Base-by-base conservation (phyloP, 2,797 vertebrate species). In the Apogon talboti region DNA sequence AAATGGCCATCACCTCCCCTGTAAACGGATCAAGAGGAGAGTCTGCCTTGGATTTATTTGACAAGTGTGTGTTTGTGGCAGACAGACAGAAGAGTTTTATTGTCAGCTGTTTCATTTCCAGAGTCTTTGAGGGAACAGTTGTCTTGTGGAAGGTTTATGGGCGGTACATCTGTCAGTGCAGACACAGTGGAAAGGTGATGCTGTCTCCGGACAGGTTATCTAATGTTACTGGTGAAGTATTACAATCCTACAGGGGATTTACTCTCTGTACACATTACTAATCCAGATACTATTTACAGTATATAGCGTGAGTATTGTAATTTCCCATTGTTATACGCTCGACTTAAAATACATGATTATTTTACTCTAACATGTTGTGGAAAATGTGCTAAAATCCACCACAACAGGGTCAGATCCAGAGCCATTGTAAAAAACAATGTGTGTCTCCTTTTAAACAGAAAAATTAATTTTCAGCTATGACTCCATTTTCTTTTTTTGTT, bases 61-160 rank as follows among this genome's bases (percentile, higher is more conserved):
- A 89, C 83, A 81, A 75, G 43, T 63, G 58, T 49, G 78, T 47
- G 73, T 86, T 79, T 81, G 43, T 38, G 59, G 66, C 66, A 69
- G 78, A 81, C 79, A 66, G 76, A 81, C 76, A 47, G 33, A 21
- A 33, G 60, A 55, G 58, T 85, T 89, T 88, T 85, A 89, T 60
- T 78, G 86, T 85, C 87, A 86, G 84, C 83, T 78, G 85, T 86
- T 89, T 89, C 61, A 75, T 84, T 86, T 88, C 56, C 51, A 76
- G 71, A 81, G 83, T 77, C 71, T 89, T 81, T 82, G 30, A 43
- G 69, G 60, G 71, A 78, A 62, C 76, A 78, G 82, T 74, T 81
- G 78, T 76, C 76, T 66, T 15, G 49, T 51, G 44, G 30, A 68
- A 73, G 82, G 57, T 81, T 83, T 87, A 87, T 78, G 53, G 75